Evolutionary conservation across 2,113 vertebrate genomes (phyloP).

Genomic region (Thunnus maccoyii): DNA sequence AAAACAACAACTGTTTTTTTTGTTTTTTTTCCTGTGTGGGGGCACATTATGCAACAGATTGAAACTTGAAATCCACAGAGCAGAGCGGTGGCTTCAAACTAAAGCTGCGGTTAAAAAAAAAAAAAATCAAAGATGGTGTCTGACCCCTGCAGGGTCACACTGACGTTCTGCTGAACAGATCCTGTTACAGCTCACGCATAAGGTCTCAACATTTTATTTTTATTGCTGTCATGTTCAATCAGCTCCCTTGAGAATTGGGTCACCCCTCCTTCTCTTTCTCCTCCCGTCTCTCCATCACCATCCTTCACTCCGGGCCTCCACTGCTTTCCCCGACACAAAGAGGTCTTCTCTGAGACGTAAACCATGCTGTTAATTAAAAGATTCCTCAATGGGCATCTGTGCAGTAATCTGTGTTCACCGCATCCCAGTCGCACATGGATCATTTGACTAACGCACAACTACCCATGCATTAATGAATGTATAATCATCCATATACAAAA

Average conservation of each 20-base stretch:
- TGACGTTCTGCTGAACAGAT: slow-evolving; percentile 56
- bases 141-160: slow-evolving; percentile 53
- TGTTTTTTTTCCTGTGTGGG: slow-evolving; percentile 13
- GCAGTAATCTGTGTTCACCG: slow-evolving; percentile 69
- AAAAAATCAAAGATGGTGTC: slow-evolving; percentile 29
- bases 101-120: slow-evolving; percentile 4
- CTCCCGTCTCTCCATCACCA: slow-evolving; percentile 45
- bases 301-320: slow-evolving; percentile 46
- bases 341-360: slow-evolving; percentile 74
- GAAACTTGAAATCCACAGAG: slow-evolving; percentile 63
- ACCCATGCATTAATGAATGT: slow-evolving; percentile 86
- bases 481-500: slow-evolving; percentile 84
- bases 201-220: slow-evolving; percentile 65
- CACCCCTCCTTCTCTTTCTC: slow-evolving; percentile 24
- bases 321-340: slow-evolving; percentile 49
- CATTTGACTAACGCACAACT: slow-evolving; percentile 83
- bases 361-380: slow-evolving; percentile 82
- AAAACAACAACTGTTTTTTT: slow-evolving; percentile 47
- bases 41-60: slow-evolving; percentile 71
- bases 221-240: slow-evolving; percentile 73
- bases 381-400: slow-evolving; percentile 84
- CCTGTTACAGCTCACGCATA: slow-evolving; percentile 50
- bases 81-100: not conserved
- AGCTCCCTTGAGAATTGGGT: slow-evolving; percentile 65
- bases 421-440: slow-evolving; percentile 75